Conservation (phyloP, 2,888 invertebrate genomes). For the Schrankia costaestrigalis region DNA sequence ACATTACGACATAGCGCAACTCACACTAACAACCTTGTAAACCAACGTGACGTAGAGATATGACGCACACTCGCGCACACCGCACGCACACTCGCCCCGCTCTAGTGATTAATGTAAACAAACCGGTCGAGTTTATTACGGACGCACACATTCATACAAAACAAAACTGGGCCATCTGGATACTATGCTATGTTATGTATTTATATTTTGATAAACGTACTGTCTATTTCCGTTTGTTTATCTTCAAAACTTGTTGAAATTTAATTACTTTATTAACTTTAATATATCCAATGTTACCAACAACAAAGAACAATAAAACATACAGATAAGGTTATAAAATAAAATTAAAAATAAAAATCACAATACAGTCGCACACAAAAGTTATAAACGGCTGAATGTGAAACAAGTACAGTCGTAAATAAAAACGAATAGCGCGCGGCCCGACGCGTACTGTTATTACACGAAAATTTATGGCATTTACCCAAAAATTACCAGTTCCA, state of each 20-base stretch:
- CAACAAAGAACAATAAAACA: conserved; percentile 68
- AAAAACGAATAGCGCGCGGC: conserved; percentile 71
- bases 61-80: conserved; percentile 60
- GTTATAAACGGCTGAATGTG: conserved; percentile 70
- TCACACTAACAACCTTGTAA: conserved; percentile 59
- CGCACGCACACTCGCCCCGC: conserved; percentile 49
- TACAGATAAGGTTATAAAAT: conserved; percentile 54
- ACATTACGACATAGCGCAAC: conserved; percentile 36
- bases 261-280: conserved; percentile 17
- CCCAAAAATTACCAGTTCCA: conserved; percentile 68
- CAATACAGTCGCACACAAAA: conserved; percentile 70
- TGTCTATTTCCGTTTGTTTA: conserved; percentile 19
- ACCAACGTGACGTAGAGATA: conserved; percentile 74
- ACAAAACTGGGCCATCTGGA: conserved; percentile 71
- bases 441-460: conserved; percentile 69
- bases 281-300: conserved; percentile 34
- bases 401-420: conserved; percentile 78
- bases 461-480: conserved; percentile 67
- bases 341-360: conserved; percentile 61
- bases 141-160: conserved; percentile 38
- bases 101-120: conserved; percentile 72
- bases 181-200: conserved; percentile 11
- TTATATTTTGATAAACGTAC: conserved; percentile 13
- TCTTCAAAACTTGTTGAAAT: conserved; percentile 15
- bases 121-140: conserved; percentile 53